phyloP scores from a whole-genome alignment of 2,113 vertebrate species.

The Rhynchomys soricoides region DNA sequence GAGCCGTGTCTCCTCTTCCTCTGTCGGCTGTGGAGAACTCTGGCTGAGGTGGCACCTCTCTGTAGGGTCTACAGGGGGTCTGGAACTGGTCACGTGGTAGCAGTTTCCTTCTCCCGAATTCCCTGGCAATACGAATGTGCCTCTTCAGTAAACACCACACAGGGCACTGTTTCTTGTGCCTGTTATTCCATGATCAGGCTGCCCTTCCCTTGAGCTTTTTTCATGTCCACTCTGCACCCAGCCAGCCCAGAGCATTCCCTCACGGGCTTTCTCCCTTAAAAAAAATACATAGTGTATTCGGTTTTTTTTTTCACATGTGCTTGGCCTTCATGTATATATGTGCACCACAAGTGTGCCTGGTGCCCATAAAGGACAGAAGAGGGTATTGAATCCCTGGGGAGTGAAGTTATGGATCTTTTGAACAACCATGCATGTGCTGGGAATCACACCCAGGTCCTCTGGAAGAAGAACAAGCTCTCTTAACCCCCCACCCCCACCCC shows the following conservation, averaged over 20 bases:
- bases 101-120: neutral
- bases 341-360: neutral
- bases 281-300: neutral
- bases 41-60: neutral
- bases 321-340: neutral
- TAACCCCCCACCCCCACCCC: too few species aligned
- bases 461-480: neutral
- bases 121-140: accelerated
- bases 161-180: neutral
- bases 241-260: neutral
- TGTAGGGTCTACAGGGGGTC: neutral
- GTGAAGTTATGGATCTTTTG: neutral
- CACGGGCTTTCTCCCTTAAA: neutral
- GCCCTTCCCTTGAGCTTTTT: neutral
- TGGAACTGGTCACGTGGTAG: neutral
- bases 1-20: neutral
- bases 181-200: neutral
- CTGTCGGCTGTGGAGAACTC: neutral
- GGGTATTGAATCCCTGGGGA: neutral
- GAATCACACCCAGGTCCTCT: neutral
- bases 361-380: neutral
- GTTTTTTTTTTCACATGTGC: neutral
- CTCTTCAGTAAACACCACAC: neutral
- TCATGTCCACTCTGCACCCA: accelerated
- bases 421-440: neutral